phyloP scores from a whole-genome alignment of 2,113 vertebrate species.

The Copsychus sechellarum region DNA sequence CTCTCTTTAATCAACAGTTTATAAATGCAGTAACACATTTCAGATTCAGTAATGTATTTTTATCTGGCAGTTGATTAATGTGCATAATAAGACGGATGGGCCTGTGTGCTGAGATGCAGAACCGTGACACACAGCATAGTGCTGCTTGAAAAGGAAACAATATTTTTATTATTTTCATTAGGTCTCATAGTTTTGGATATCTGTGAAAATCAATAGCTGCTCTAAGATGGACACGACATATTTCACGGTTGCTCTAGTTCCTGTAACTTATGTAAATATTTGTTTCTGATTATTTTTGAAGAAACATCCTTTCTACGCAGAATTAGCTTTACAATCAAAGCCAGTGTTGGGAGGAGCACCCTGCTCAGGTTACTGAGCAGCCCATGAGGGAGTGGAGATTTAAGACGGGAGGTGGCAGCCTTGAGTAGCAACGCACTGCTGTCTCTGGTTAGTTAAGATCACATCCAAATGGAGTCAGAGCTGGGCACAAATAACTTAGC shows the following conservation, averaged over 20 bases:
- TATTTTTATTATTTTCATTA: not conserved
- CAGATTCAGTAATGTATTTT: not conserved
- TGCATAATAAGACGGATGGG: not conserved
- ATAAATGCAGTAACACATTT: not conserved
- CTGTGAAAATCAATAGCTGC: constrained; percentile 42
- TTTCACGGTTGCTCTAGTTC: not conserved
- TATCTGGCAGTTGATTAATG: not conserved
- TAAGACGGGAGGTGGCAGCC: constrained; percentile 57
- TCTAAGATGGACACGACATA: not conserved
- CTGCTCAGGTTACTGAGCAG: not conserved
- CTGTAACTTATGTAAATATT: not conserved
- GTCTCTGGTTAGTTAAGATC: not conserved
- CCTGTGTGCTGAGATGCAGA: not conserved
- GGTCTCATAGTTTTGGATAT: constrained; percentile 42
- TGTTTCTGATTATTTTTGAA: not conserved
- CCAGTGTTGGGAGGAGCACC: not conserved
- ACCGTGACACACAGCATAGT: not conserved
- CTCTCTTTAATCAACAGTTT: not conserved
- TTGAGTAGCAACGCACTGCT: not conserved
- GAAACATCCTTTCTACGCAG: not conserved
- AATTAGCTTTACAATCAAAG: not conserved
- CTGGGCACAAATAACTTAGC: not conserved
- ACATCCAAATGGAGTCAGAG: not conserved
- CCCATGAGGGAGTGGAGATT: not conserved
- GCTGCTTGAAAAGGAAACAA: not conserved